Base-by-base conservation (phyloP, 2,797 vertebrate genomes). In the Linurgus olivaceus region DNA sequence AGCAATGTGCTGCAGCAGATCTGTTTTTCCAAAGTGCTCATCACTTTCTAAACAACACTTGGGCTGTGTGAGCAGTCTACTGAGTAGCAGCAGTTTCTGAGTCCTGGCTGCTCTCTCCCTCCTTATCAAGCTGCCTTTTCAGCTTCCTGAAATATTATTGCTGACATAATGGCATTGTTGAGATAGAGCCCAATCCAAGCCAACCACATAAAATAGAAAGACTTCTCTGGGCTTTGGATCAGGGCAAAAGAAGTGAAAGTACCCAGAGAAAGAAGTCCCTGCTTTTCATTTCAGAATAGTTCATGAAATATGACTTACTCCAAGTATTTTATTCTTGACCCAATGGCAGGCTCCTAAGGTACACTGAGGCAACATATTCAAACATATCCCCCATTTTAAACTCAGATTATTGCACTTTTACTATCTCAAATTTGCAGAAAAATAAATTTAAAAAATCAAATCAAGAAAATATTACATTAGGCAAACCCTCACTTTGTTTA, bases 81-180 rank as follows among this genome's bases (percentile, higher is more conserved):
- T 55, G 44, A 18, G 54, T 68, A 55, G 58, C 76, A 90, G 44
- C 8, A 80, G 57, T 67, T 90, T 86, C 70, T 42, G 37, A 72
- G 59, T 42, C 62, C 48, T 86, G 66, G 40, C 48, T 86, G 55
- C 35, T 84, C 40, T 62, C 65, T 92, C 73, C 29, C 62, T 79
- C 33, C 55, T 91, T 94, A 95, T 50, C 54, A 76, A 93, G 44
- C 68, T 88, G 82, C 35, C 35, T 88, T 91, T 77, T 84, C 73
- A 88, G 44, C 66, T 90, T 86, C 45, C 67, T 94, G 82, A 90
- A 93, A 52, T 73, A 57, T 78, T 86, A 93, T 6, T 93, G 76
- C 52, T 90, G 85, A 94, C 67, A 88, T 63, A 91, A 93, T 23
- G 19, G 38, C 35, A 81, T 66, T 86, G 40, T 47, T 55, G 61